Base-by-base conservation (phyloP, 2,113 vertebrate genomes). In the Cyprinodon variegatus region DNA sequence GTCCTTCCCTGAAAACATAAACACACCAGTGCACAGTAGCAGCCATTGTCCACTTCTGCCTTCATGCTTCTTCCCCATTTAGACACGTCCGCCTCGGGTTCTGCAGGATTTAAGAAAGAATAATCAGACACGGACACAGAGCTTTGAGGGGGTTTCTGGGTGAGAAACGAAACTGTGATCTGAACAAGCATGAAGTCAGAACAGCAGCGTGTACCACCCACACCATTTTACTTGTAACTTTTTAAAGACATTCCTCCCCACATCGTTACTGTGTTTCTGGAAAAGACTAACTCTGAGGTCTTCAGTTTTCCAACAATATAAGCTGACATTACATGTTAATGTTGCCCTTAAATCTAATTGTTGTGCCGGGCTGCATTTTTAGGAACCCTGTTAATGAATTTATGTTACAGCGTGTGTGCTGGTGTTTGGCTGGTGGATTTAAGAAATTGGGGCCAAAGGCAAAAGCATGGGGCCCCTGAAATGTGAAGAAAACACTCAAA, bases 1-100 rank as follows among this genome's bases (percentile, higher is more conserved):
- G 83, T 66, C 66, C 73, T 38, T 72, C 71, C 62, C 66, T 75
- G 78, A 80, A 86, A 87, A 86, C 43, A 88, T 72, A 84, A 83
- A 85, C 76, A 80, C 60, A 79, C 65, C 82, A 74, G 75, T 61
- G 4, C 70, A 79, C 85, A 87, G 87, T 77, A 70, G 80, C 78
- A 50, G 59, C 68, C 77, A 76, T 83, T 89, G 83, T 87, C 43
- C 12, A 3, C 76, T 77, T 67, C 68, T 39, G 77, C 7, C 61
- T 38, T 39, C 61, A 2, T 37, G 13, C 50, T 20, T 57, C 50
- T 57, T 57, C 20, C 1, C 20, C 9, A 3, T 78, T 77, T 62
- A 74, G 70, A 79, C 68, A 75, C 40, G 80, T 76, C 69, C 77
- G 68, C 70, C 60, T 63, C 45, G 70, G 48, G 4, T 72, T 82